These are phyloP conservation scores for Thera obeliscata DNA, from an alignment of 2,888 invertebrate species.

Conservation along the genomic window DNA sequence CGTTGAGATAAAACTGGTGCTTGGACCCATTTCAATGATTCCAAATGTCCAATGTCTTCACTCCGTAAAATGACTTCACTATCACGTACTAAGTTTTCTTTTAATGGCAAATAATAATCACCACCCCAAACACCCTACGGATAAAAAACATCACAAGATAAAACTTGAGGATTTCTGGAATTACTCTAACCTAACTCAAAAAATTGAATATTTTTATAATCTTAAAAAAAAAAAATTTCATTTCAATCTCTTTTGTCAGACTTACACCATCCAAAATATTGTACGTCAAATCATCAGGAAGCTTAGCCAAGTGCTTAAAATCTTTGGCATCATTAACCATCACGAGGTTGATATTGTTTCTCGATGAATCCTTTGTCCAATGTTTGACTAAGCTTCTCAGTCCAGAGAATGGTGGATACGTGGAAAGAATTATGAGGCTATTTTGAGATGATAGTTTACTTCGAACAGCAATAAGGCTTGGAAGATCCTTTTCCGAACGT, in stretches of 20 bases:
- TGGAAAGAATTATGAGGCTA: conserved; percentile 43
- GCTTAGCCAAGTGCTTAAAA: conserved; percentile 29
- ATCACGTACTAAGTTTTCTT: conserved; percentile 23
- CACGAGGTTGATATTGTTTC: conserved; percentile 42
- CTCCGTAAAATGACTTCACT: conserved; percentile 29
- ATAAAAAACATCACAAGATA: neutral
- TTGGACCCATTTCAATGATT: conserved; percentile 57
- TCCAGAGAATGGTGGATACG: conserved; percentile 44
- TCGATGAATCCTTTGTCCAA: conserved; percentile 45
- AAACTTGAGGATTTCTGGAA: neutral
- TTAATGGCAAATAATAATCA: conserved; percentile 46
- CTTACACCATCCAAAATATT: conserved; percentile 45
- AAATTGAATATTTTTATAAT: too few species aligned
- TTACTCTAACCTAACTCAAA: too few species aligned
- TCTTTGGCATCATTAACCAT: conserved; percentile 34
- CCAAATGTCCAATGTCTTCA: conserved; percentile 47
- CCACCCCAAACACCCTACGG: conserved; percentile 50
- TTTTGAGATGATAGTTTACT: conserved; percentile 33
- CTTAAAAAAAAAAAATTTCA: too few species aligned
- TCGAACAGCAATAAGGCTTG: conserved; percentile 37
- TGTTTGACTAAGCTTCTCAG: conserved; percentile 43
- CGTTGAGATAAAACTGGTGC: conserved; percentile 30
- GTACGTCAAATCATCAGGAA: conserved; percentile 40
- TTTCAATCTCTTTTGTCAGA: neutral
- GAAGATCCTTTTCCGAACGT: conserved; percentile 39